These are phyloP conservation scores for Achatina immaculata DNA, from an alignment of 1,140 invertebrate genomes.

Conservation along the genomic window DNA sequence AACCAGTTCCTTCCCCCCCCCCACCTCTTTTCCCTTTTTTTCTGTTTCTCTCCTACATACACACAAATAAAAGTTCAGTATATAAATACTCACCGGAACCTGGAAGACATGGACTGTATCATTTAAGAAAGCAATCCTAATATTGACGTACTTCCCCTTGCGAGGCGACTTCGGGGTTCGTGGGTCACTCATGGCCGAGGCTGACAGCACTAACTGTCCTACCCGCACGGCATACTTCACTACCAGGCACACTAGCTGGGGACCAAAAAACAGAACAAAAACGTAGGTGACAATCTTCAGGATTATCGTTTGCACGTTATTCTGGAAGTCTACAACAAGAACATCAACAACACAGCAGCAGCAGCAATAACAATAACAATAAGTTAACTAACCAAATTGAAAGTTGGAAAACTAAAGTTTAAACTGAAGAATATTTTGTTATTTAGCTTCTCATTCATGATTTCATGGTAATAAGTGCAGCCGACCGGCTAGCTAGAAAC, in stretches of 20 bases:
- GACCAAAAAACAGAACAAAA: neutral
- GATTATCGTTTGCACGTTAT: no score
- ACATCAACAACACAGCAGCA: neutral
- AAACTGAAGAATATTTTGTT: no score
- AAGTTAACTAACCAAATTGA: neutral
- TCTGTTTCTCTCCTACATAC: neutral
- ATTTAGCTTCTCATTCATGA: no score
- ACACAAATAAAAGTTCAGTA: conserved; percentile 14
- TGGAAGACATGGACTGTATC: conserved; percentile 59
- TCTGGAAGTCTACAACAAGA: no score
- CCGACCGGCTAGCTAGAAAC: no score
- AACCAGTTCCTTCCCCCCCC: no score
- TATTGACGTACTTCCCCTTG: conserved; percentile 61
- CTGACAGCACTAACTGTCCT: neutral
- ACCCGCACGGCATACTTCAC: neutral
- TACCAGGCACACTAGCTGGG: neutral
- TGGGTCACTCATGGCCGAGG: conserved; percentile 48
- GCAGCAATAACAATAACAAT: neutral
- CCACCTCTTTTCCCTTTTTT: neutral
- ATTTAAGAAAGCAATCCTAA: conserved; percentile 58
- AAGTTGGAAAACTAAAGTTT: no score
- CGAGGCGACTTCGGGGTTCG: conserved; percentile 53
- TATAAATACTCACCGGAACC: conserved; percentile 51
- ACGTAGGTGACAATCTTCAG: no score
- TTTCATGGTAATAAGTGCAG: no score